Evolutionary conservation across 1,140 invertebrate genomes (phyloP).

Genomic region (Drosophila orosa): DNA sequence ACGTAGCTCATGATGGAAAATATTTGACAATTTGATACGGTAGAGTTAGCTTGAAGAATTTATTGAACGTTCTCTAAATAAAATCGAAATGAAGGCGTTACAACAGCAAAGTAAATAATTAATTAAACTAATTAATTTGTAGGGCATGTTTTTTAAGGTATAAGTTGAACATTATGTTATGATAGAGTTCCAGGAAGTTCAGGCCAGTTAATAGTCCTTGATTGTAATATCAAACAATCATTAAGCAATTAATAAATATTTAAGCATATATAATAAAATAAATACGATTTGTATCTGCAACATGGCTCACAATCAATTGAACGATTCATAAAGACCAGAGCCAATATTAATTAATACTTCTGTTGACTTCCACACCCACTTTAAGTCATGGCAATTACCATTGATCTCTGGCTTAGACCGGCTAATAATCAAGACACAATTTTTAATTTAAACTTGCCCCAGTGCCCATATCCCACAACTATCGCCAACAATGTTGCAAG

Average conservation of each 20-base stretch:
- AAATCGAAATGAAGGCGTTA: neutral
- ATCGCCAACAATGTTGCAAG: constrained; percentile 53
- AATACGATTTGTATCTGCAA: neutral
- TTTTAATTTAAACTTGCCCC: constrained; percentile 47
- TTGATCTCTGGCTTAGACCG: constrained; percentile 29
- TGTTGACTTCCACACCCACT: constrained; percentile 43
- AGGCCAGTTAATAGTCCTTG: too few species aligned
- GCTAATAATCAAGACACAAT: constrained; percentile 48
- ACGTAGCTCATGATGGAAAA: constrained; percentile 26
- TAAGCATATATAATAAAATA: neutral
- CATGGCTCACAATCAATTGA: neutral
- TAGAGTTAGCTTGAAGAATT: constrained; percentile 11
- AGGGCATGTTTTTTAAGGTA: neutral
- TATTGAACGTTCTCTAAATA: constrained; percentile 6
- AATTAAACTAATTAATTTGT: too few species aligned
- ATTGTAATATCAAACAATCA: neutral
- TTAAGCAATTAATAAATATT: neutral
- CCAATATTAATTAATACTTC: constrained; percentile 13
- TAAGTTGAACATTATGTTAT: neutral
- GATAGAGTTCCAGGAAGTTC: too few species aligned
- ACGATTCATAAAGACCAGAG: neutral
- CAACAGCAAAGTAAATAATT: neutral
- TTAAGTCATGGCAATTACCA: constrained; percentile 37
- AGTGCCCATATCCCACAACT: constrained; percentile 39
- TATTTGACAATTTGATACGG: constrained; percentile 39